Percentiles rank a stretch among this genome's conserved stretches.
Evolutionary conservation across 2,888 invertebrate species (phyloP).

Genomic region (Oasisia sp.): DNA sequence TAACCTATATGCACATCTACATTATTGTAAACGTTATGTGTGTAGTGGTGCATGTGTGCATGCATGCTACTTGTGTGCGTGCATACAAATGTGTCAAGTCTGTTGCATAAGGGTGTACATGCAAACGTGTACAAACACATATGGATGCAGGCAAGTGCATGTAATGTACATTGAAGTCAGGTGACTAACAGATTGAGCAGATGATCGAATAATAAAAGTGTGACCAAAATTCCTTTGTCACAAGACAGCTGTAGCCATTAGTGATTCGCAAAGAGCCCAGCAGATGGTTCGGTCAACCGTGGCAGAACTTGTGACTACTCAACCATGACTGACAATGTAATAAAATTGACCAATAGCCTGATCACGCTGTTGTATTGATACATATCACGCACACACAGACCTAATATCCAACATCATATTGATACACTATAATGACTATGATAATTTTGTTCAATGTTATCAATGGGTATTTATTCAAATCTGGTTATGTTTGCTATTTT

Average conservation of each 20-base stretch:
- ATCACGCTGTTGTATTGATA: neutral
- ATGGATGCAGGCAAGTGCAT: neutral
- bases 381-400: neutral
- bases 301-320: neutral
- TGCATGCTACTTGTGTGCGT: too few relatives aligned
- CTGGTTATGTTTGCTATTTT: neutral
- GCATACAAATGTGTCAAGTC: too few relatives aligned
- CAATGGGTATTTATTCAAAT: neutral
- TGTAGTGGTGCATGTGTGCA: too few relatives aligned
- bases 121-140: too few relatives aligned
- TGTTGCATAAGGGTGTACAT: too few relatives aligned
- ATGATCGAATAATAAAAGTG: neutral
- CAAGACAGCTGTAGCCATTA: neutral
- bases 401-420: neutral
- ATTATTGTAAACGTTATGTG: too few relatives aligned
- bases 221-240: neutral
- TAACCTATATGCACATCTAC: too few relatives aligned
- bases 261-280: neutral
- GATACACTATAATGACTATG: neutral
- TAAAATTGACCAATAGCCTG: neutral
- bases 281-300: neutral
- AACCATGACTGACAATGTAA: neutral
- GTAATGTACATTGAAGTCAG: neutral
- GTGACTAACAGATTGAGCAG: neutral
- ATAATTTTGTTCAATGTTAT: neutral